Evolutionary conservation across 2,888 invertebrate genomes (phyloP).

Genomic region (Lasioglossum vierecki): DNA sequence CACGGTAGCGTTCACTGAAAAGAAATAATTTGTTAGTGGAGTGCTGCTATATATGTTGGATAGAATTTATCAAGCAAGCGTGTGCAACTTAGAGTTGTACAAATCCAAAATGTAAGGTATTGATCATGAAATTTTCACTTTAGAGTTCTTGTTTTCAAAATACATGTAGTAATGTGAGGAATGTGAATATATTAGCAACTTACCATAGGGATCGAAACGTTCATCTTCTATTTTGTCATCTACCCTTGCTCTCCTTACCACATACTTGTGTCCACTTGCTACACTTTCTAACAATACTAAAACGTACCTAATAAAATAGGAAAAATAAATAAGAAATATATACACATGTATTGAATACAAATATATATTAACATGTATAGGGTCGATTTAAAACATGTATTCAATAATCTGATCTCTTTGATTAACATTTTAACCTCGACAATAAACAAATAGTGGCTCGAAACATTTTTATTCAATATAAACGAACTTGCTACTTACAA

Average conservation of each 20-base stretch:
- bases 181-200: conserved; percentile 81
- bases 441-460: not conserved
- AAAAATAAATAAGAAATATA: conserved; percentile 75
- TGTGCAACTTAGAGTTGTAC: not conserved
- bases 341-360: not conserved
- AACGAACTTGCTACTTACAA: conserved; percentile 29
- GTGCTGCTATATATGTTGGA: not conserved
- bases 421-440: not conserved
- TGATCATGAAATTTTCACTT: not conserved
- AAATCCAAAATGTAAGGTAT: not conserved
- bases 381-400: not conserved
- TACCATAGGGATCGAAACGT: conserved; percentile 92
- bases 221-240: conserved; percentile 92
- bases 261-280: conserved; percentile 90
- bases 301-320: conserved; percentile 85
- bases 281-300: conserved; percentile 93
- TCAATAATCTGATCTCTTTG: not conserved
- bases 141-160: not conserved
- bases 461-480: not conserved
- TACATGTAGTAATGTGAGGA: not conserved
- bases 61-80: not conserved
- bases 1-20: conserved; percentile 88
- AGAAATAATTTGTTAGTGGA: conserved; percentile 30
- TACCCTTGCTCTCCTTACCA: conserved; percentile 88
- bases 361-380: not conserved